Percentiles rank a stretch among this genome's conserved stretches.
These are phyloP conservation scores for Micoletzkya japonica DNA, from an alignment of 2,888 invertebrate genomes.

Conservation along the genomic window DNA sequence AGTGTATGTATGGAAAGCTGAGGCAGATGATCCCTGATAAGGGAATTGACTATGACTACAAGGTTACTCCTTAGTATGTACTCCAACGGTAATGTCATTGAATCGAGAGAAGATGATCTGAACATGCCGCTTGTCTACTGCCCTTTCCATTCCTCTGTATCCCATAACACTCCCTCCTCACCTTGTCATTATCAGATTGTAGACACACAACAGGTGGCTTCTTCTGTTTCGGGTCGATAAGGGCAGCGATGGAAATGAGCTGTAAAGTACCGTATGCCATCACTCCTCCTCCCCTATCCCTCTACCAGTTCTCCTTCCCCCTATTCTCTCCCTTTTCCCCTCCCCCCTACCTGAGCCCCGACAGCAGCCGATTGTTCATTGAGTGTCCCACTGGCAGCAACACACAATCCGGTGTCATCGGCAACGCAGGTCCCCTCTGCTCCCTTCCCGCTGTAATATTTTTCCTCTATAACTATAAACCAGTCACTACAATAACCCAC, in stretches of 20 bases:
- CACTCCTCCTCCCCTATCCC: neutral
- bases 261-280: neutral
- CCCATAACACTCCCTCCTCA: too few species aligned
- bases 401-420: slow-evolving; percentile 12
- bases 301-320: neutral
- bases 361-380: slow-evolving; percentile 9
- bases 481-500: neutral
- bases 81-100: slow-evolving; percentile 18
- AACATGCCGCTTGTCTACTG: too few species aligned
- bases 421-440: slow-evolving; percentile 9
- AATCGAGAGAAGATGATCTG: slow-evolving; percentile 27
- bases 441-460: neutral
- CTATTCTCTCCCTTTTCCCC: neutral
- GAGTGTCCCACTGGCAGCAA: slow-evolving; percentile 10
- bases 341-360: slow-evolving; percentile 28
- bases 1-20: neutral
- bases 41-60: neutral
- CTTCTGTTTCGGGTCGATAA: slow-evolving; percentile 20
- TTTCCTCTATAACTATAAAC: neutral
- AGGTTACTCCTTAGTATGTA: slow-evolving; percentile 23
- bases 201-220: slow-evolving; percentile 16
- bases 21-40: neutral
- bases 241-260: slow-evolving; percentile 24
- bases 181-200: slow-evolving; percentile 19
- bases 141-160: too few species aligned